Evolutionary conservation across 2,888 invertebrate species (phyloP), one percentile per base, ranked within the genome.

Genomic region (Anoncus sp.): DNA sequence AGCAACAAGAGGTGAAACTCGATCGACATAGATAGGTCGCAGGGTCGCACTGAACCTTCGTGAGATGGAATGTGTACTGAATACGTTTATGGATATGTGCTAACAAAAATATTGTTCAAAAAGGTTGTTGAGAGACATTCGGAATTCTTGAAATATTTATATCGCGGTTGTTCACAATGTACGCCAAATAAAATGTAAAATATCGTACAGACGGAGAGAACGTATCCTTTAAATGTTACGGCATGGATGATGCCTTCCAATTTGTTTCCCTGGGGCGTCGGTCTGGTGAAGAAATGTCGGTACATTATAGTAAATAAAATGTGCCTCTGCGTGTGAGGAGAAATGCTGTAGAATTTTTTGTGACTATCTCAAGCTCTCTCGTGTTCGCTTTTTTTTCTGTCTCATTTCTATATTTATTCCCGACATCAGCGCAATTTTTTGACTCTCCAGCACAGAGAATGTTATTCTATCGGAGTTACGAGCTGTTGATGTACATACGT

Each of bases 71-170:
- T 31, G 31, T 31, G 31, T 31, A 31, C 31, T 31, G 31, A 31
- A 31, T 31, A 7, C 7, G 31, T 31, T 3, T 31, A 31, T 31
- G 7, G 3, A 31, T 7, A 31, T 31, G 31, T 31, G 31, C 31
- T 5, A 31, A 31, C 7, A 31, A 7, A 31, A 31, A 31, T 31
- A 31, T 31, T 31, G 7, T 31, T 31, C 31, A 3, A 31, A 7
- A 31, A 31, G 31, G 7, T 5, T 31, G 31, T 31, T 3, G 22
- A 59, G 12, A 16, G n/a, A 2, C 35, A 4, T 38, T 43, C 6
- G 16, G 40, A 24, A 38, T 59, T 70, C 49, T 14, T 49, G 35
- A 59, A 49, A 40, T 38, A 70, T 59, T 49, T 49, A 49, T 12
- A 49, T 49, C 49, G 22, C 47, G 27, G 4, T 35, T 22, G 9